Conservation (phyloP, 2,888 invertebrate species). For the Drosophila pegasa region DNA sequence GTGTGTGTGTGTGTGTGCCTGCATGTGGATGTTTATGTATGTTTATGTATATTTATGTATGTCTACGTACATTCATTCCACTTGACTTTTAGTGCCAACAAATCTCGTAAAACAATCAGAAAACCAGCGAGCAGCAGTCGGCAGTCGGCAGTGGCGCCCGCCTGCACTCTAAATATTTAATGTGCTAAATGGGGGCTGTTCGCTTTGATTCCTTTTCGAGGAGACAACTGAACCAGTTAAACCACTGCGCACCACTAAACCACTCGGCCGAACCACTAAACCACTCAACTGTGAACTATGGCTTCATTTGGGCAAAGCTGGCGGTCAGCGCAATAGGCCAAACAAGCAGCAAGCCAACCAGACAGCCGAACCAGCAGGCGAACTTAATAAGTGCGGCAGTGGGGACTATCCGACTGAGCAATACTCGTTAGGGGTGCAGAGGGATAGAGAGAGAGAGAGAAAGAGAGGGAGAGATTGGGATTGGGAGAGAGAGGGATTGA, state of each 20-base stretch:
- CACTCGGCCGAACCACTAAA: background rate
- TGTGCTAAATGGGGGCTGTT: constrained; percentile 46
- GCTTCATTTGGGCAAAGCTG: constrained; percentile 40
- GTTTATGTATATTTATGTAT: too few species aligned
- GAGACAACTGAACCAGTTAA: background rate
- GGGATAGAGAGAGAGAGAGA: too few species aligned
- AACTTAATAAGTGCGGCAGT: constrained; percentile 7
- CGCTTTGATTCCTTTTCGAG: constrained; percentile 3
- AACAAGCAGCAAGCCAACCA: constrained; percentile 2
- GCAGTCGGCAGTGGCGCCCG: too few species aligned
- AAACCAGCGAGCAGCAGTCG: constrained; percentile 1
- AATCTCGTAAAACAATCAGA: constrained; percentile 67
- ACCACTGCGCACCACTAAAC: background rate
- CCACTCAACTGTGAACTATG: constrained; percentile 23
- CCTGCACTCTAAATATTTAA: constrained; percentile 56
- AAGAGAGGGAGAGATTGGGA: background rate
- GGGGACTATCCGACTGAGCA: background rate
- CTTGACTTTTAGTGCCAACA: constrained; percentile 13
- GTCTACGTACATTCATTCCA: constrained; percentile 1
- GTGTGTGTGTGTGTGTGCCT: background rate
- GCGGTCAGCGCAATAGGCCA: constrained; percentile 21
- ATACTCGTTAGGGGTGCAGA: background rate
- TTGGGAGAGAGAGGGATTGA: too few species aligned
- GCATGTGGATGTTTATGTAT: background rate
- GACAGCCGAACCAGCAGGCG: background rate